Conservation (phyloP, 2,888 invertebrate species). For the Xestia c-nigrum region DNA sequence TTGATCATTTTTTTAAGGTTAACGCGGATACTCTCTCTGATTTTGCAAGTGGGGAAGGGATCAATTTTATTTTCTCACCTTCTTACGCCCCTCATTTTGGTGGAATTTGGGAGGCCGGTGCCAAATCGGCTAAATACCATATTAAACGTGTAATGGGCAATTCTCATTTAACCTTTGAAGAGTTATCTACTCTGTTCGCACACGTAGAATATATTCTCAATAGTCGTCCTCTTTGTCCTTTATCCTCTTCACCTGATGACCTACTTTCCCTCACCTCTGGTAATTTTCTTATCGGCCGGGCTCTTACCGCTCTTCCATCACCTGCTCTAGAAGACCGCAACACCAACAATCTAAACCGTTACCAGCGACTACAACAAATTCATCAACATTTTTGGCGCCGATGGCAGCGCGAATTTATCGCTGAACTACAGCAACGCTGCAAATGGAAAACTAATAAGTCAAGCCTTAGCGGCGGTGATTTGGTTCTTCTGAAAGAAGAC, state of each 20-base stretch:
- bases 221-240: background rate
- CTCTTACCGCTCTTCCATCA: background rate
- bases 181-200: no score
- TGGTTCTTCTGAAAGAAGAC: no score
- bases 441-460: no score
- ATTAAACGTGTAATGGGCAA: no score
- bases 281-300: slow-evolving; percentile 6
- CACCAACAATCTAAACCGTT: background rate
- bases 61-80: slow-evolving; percentile 7
- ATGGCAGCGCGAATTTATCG: no score
- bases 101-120: background rate
- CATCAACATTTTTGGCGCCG: no score
- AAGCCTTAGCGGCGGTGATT: background rate
- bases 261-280: slow-evolving; percentile 7
- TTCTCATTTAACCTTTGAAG: no score
- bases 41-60: slow-evolving; percentile 12
- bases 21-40: slow-evolving; percentile 7
- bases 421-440: no score
- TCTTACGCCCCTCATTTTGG: background rate
- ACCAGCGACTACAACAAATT: slow-evolving; percentile 1
- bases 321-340: background rate
- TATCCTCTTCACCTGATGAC: background rate
- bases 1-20: background rate
- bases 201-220: background rate
- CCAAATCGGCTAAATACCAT: background rate